Conservation (phyloP, 2,888 invertebrate species). For the Cheilosia impressa region DNA sequence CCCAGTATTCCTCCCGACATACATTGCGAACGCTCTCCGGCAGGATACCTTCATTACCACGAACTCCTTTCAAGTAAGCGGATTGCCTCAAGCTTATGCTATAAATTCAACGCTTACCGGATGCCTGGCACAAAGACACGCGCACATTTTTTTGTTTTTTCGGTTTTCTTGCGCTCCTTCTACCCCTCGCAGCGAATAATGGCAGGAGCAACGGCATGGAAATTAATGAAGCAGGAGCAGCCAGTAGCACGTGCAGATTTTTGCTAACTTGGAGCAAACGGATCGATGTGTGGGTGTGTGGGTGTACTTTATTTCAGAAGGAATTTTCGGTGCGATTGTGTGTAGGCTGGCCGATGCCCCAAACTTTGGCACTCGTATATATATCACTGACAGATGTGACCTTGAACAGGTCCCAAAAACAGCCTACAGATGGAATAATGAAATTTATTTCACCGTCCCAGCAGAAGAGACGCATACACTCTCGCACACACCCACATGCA, state of each 20-base stretch:
- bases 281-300: conserved; percentile 4
- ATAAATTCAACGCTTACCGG: conserved; percentile 56
- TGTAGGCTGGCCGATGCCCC: conserved; percentile 12
- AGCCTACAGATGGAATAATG: conserved; percentile 67
- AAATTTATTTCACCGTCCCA: conserved; percentile 51
- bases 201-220: conserved; percentile 36
- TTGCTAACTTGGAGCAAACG: conserved; percentile 12
- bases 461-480: conserved; percentile 10
- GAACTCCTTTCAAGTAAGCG: conserved; percentile 51
- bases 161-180: not conserved
- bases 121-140: conserved; percentile 25
- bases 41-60: conserved; percentile 56
- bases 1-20: conserved; percentile 53
- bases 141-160: not conserved
- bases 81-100: conserved; percentile 61
- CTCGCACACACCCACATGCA: not conserved
- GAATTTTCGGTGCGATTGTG: conserved; percentile 1
- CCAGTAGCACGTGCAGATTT: conserved; percentile 54
- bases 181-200: not conserved
- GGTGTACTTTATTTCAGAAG: conserved; percentile 1
- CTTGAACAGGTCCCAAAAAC: conserved; percentile 74
- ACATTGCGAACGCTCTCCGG: not conserved
- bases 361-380: conserved; percentile 44
- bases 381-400: conserved; percentile 76
- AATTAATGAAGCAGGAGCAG: conserved; percentile 18